A percentile compares a stretch with the other conserved stretches of the same genome.
These are phyloP conservation scores for Onchidella celtica DNA, from an alignment of 2,888 invertebrate species.

Conservation along the genomic window DNA sequence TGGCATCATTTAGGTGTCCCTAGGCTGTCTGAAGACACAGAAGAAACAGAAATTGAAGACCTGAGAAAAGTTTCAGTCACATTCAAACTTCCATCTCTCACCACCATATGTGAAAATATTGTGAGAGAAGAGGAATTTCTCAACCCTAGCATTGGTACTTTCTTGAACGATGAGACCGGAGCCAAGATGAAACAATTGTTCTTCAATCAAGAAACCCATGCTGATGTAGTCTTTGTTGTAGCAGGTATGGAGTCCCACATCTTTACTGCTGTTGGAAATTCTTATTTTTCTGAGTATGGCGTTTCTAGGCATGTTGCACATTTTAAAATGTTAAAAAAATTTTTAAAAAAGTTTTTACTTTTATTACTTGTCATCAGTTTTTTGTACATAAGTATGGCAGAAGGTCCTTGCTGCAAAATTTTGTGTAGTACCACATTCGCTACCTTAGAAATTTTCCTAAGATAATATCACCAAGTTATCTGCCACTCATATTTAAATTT, in stretches of 20 bases:
- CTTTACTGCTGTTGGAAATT: too few relatives aligned
- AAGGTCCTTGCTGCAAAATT: too few relatives aligned
- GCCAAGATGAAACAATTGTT: constrained; percentile 70
- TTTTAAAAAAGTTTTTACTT: too few relatives aligned
- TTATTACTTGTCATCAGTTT: too few relatives aligned
- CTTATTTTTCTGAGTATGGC: too few relatives aligned
- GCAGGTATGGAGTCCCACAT: too few relatives aligned
- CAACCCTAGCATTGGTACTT: constrained; percentile 78
- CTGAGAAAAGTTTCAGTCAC: constrained; percentile 64
- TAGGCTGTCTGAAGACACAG: constrained; percentile 59
- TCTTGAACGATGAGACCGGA: constrained; percentile 73
- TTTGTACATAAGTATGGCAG: background rate
- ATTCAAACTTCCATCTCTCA: constrained; percentile 68
- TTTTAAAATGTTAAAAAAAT: too few relatives aligned
- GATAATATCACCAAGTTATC: too few relatives aligned
- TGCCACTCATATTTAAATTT: too few relatives aligned
- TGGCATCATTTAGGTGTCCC: constrained; percentile 67
- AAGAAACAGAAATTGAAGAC: constrained; percentile 62
- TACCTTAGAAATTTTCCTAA: too few relatives aligned
- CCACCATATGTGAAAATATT: constrained; percentile 73
- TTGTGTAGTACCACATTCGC: too few relatives aligned
- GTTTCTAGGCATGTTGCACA: too few relatives aligned
- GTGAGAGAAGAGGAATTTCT: constrained; percentile 73
- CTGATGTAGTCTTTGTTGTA: constrained; percentile 74
- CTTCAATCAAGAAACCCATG: constrained; percentile 60